A percentile compares a stretch with the other conserved stretches of the same genome.
These are phyloP conservation scores for Clitarchus hookeri DNA, from an alignment of 2,888 invertebrate species.

Conservation along the genomic window DNA sequence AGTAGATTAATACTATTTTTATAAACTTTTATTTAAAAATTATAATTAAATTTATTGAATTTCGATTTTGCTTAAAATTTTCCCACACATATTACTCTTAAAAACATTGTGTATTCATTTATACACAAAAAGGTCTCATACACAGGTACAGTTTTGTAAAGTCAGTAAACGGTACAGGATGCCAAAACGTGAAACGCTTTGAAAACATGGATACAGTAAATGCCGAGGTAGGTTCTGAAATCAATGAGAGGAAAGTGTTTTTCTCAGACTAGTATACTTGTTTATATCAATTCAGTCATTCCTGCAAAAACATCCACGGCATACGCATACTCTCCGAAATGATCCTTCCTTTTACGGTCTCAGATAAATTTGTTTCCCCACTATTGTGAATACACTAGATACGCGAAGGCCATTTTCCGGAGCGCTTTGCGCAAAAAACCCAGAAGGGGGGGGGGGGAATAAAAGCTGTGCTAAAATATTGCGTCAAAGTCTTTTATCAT, in stretches of 20 bases:
- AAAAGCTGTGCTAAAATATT: conserved; percentile 14
- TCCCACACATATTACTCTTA: no score
- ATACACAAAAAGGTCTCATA: no score
- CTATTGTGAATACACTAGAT: not conserved
- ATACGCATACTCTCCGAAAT: not conserved
- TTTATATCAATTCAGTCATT: not conserved
- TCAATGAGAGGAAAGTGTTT: not conserved
- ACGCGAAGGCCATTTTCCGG: not conserved
- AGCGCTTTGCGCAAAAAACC: not conserved
- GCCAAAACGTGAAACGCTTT: no score
- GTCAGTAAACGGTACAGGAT: no score
- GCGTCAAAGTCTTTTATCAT: conserved; percentile 14
- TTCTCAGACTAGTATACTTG: not conserved
- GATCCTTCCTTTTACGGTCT: not conserved
- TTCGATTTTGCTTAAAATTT: no score
- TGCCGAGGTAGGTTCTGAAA: no score
- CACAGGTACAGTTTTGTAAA: no score
- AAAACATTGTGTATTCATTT: no score
- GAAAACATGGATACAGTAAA: no score
- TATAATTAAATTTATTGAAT: no score
- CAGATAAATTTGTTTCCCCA: not conserved
- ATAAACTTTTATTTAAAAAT: no score
- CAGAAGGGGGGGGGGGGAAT: not conserved
- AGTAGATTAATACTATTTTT: no score
- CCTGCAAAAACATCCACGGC: not conserved